These are phyloP conservation scores for Oxygymnocypris stewartii DNA, from an alignment of 2,113 vertebrate genomes.

Conservation along the genomic window DNA sequence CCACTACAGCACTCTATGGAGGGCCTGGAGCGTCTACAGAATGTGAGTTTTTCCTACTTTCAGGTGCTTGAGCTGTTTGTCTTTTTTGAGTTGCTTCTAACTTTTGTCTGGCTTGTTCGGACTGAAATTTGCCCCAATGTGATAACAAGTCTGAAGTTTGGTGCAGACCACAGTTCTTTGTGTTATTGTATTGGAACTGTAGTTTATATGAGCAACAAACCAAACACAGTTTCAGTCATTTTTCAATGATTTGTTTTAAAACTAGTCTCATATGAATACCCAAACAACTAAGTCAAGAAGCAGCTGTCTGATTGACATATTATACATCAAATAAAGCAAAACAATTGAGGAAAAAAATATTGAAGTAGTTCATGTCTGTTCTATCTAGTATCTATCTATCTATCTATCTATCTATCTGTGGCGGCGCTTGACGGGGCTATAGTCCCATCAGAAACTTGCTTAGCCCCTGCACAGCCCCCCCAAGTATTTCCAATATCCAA, in stretches of 20 bases:
- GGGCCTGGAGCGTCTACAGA: slow-evolving; percentile 48
- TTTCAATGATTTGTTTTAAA: neutral
- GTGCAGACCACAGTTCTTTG: neutral
- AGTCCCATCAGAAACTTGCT: no score
- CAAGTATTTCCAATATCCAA: no score
- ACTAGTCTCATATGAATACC: neutral
- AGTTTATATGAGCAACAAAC: neutral
- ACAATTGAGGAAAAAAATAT: neutral
- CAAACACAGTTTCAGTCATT: neutral
- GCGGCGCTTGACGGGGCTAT: no score
- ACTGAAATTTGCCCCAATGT: neutral
- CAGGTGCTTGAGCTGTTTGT: slow-evolving; percentile 1
- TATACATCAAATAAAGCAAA: neutral
- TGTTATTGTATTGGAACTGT: neutral
- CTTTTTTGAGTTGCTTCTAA: neutral
- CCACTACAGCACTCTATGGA: slow-evolving; percentile 53
- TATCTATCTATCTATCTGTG: no score
- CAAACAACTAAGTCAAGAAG: neutral
- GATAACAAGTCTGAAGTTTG: neutral
- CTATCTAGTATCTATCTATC: neutral
- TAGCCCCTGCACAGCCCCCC: no score
- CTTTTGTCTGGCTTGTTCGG: neutral
- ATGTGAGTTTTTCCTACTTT: slow-evolving; percentile 66
- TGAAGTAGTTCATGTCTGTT: neutral
- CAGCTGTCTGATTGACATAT: neutral